Evolutionary conservation across 2,797 vertebrate species (phyloP).

Genomic region (Coregonus sp.): DNA sequence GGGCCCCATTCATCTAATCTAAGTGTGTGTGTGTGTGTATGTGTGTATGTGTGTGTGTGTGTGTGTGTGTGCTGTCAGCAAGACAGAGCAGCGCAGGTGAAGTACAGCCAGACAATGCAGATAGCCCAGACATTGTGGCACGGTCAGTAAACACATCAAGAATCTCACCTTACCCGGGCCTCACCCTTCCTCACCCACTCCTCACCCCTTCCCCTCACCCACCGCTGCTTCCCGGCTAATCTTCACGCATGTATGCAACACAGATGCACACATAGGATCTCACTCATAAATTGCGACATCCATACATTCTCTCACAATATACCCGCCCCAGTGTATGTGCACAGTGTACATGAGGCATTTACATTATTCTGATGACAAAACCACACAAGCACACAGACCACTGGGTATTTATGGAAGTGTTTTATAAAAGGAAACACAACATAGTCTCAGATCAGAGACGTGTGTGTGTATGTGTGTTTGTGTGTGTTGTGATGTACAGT

Average conservation of each 20-base stretch:
- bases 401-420: neutral
- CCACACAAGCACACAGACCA: neutral
- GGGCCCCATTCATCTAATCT: slow-evolving; percentile 41
- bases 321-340: no score
- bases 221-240: neutral
- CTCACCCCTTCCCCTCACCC: neutral
- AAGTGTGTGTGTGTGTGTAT: slow-evolving; percentile 16
- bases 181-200: slow-evolving; percentile 16
- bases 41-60: slow-evolving; percentile 30
- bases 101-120: slow-evolving; percentile 62
- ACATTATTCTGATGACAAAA: neutral
- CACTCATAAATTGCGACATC: neutral
- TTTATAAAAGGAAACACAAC: neutral
- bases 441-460: neutral
- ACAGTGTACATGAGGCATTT: no score
- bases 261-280: slow-evolving; percentile 19
- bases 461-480: no score
- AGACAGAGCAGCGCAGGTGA: slow-evolving; percentile 71
- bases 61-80: slow-evolving; percentile 50
- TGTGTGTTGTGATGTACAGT: no score
- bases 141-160: slow-evolving; percentile 70
- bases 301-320: neutral
- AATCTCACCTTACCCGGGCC: slow-evolving; percentile 69
- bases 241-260: neutral
- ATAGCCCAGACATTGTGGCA: slow-evolving; percentile 76